Conservation (phyloP, 2,797 vertebrate species). For the Echiichthys vipera region DNA sequence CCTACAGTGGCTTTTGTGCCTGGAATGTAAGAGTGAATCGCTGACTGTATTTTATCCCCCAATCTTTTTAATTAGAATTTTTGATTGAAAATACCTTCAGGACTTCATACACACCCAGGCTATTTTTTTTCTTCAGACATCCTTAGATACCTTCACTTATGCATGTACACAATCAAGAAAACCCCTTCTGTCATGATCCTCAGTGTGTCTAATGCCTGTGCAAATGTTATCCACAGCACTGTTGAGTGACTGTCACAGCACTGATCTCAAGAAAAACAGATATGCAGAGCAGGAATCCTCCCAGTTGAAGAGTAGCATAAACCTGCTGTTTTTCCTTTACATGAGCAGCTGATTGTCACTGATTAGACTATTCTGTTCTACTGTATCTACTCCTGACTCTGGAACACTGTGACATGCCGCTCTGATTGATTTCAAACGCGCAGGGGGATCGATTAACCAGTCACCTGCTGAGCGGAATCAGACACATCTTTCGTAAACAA, state of each 20-base stretch:
- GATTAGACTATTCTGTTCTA: background rate
- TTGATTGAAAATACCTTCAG: background rate
- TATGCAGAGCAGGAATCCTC: background rate
- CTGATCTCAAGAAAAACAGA: background rate
- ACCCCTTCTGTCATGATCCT: slow-evolving; percentile 20
- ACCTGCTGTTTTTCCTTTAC: background rate
- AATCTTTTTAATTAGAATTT: background rate
- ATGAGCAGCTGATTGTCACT: background rate
- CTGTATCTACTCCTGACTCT: rapidly evolving
- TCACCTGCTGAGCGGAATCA: background rate
- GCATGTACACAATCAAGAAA: slow-evolving; percentile 7
- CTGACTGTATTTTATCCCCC: background rate
- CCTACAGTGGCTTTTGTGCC: background rate
- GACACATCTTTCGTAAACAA: too few relatives aligned
- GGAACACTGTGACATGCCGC: background rate
- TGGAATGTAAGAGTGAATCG: background rate
- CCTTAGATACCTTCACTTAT: background rate
- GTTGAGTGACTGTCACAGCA: background rate
- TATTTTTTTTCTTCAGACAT: slow-evolving; percentile 2
- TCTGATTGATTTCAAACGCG: background rate
- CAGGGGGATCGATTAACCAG: background rate
- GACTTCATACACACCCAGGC: background rate
- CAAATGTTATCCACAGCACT: slow-evolving; percentile 16
- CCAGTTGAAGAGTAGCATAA: background rate
- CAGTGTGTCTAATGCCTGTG: background rate